These are phyloP conservation scores for Athetis lepigone DNA, from an alignment of 2,888 invertebrate species.

Conservation along the genomic window DNA sequence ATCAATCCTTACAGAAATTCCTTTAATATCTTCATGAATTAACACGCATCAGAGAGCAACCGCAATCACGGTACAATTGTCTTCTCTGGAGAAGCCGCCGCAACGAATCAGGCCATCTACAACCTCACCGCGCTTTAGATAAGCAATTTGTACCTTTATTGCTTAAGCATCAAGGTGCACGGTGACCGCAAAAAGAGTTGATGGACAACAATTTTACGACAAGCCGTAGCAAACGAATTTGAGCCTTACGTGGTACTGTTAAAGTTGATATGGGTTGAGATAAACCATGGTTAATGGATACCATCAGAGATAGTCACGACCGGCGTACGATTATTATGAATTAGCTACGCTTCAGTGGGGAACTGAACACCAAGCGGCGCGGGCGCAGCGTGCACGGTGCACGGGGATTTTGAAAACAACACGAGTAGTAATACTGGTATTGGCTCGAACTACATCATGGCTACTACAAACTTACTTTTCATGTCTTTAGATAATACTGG, in stretches of 20 bases:
- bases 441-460: background rate
- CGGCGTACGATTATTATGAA: conserved; percentile 79
- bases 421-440: conserved; percentile 43
- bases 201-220: conserved; percentile 33
- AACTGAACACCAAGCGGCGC: conserved; percentile 54
- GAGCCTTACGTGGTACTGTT: background rate
- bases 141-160: conserved; percentile 38
- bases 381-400: conserved; percentile 36
- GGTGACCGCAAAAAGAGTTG: conserved; percentile 26
- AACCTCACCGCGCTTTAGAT: conserved; percentile 13
- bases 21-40: conserved; percentile 67
- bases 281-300: conserved; percentile 56
- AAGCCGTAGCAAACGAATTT: conserved; percentile 33
- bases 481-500: background rate
- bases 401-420: conserved; percentile 41
- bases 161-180: conserved; percentile 6
- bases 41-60: conserved; percentile 72
- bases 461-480: conserved; percentile 26
- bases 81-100: conserved; percentile 70
- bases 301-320: conserved; percentile 71
- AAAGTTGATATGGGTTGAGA: conserved; percentile 36
- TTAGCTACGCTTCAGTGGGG: conserved; percentile 76
- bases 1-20: conserved; percentile 62
- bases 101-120: conserved; percentile 68
- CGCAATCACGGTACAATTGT: conserved; percentile 76